Conservation (phyloP, 2,113 vertebrate species). For the Furnarius figulus region DNA sequence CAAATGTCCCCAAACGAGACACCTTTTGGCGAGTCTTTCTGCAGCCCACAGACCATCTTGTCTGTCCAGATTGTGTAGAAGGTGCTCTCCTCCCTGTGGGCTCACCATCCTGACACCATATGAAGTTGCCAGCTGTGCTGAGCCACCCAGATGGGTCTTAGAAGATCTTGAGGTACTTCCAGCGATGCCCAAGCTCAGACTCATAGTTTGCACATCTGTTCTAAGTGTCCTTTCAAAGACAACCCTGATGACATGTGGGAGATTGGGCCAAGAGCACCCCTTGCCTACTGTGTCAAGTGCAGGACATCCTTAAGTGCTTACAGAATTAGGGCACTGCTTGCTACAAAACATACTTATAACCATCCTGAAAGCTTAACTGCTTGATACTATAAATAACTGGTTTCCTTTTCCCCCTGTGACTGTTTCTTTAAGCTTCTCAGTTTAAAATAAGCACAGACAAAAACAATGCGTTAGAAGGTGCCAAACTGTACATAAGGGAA, state of each 20-base stretch:
- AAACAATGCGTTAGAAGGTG: background rate
- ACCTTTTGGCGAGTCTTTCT: background rate
- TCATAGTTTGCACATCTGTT: accelerated
- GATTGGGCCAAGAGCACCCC: background rate
- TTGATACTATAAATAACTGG: background rate
- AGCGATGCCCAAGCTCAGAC: accelerated
- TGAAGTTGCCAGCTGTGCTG: background rate
- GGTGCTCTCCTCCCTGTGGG: background rate
- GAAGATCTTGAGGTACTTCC: background rate
- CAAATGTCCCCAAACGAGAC: accelerated
- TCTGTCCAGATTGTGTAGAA: background rate
- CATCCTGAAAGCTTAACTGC: background rate
- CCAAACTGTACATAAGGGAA: background rate
- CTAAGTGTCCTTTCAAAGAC: background rate
- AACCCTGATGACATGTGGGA: background rate
- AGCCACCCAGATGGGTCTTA: background rate
- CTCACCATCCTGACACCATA: accelerated
- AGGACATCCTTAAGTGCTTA: accelerated
- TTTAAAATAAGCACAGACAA: conserved; percentile 6
- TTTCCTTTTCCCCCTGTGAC: background rate
- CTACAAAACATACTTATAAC: background rate
- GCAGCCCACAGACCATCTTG: background rate
- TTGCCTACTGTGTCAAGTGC: accelerated
- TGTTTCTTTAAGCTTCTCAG: background rate
- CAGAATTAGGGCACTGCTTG: background rate